phyloP scores from a whole-genome alignment of 1,140 invertebrate species.

The Camponotus vicinus region DNA sequence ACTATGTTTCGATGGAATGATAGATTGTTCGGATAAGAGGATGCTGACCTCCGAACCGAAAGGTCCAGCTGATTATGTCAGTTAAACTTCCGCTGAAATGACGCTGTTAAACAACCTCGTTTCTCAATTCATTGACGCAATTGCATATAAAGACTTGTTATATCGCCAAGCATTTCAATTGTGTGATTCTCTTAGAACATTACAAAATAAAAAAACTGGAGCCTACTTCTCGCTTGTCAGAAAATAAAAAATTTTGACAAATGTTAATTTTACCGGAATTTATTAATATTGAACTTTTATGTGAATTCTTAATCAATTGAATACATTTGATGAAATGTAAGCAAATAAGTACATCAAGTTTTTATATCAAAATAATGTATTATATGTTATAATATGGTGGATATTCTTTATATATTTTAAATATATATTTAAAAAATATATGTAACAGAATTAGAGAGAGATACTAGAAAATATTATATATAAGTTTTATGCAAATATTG shows the following conservation, averaged over 20 bases:
- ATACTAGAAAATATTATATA: neutral
- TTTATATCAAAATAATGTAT: neutral
- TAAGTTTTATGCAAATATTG: neutral
- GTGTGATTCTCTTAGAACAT: neutral
- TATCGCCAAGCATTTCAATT: conserved; percentile 33
- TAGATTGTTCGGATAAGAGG: conserved; percentile 1
- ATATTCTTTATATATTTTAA: neutral
- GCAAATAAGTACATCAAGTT: neutral
- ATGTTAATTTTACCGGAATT: neutral
- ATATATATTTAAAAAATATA: neutral
- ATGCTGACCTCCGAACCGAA: conserved; percentile 59
- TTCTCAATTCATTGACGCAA: conserved; percentile 52
- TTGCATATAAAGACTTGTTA: conserved; percentile 50
- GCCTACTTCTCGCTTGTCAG: neutral
- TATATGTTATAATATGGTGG: neutral
- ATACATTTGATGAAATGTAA: neutral
- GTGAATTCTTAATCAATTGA: neutral
- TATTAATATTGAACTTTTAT: neutral
- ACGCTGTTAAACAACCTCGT: conserved; percentile 33
- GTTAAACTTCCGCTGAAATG: conserved; percentile 21
- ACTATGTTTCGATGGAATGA: conserved; percentile 13
- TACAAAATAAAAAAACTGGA: neutral
- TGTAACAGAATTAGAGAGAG: neutral
- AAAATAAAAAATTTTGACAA: too few relatives aligned
- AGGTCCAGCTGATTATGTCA: conserved; percentile 62